Conservation (phyloP, 2,113 vertebrate species). For the Ammodytes marinus region DNA sequence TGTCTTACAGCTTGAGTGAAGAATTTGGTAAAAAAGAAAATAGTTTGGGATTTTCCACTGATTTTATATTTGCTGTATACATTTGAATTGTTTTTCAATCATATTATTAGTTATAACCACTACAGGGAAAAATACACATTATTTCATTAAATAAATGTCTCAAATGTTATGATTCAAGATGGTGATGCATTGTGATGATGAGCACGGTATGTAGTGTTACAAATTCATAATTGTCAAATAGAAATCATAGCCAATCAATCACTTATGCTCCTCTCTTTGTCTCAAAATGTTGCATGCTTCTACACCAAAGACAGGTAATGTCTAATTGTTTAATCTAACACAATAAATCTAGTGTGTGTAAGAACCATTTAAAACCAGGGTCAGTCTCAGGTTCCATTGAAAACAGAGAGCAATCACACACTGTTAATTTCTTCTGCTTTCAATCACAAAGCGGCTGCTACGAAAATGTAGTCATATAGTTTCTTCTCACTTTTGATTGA, state of each 20-base stretch:
- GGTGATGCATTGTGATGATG: no score
- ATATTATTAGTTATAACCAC: no score
- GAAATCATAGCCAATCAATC: no score
- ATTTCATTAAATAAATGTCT: no score
- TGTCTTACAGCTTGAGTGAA: background rate
- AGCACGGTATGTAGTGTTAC: no score
- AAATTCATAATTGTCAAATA: no score
- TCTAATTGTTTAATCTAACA: background rate
- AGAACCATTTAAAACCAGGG: background rate
- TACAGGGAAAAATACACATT: no score
- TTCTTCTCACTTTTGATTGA: background rate
- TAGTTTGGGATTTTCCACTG: background rate
- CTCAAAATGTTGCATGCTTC: no score
- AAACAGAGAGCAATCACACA: background rate
- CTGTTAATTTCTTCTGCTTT: background rate
- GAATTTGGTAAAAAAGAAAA: background rate
- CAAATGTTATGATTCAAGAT: no score
- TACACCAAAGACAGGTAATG: no score
- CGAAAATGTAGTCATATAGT: background rate
- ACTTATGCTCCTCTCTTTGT: no score
- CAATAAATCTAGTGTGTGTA: background rate
- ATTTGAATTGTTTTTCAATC: no score
- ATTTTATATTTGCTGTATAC: background rate
- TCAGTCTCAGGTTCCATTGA: background rate
- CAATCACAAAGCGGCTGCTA: background rate